These are phyloP conservation scores for Myotis vivesi DNA, from an alignment of 2,797 vertebrate species.

Conservation along the genomic window DNA sequence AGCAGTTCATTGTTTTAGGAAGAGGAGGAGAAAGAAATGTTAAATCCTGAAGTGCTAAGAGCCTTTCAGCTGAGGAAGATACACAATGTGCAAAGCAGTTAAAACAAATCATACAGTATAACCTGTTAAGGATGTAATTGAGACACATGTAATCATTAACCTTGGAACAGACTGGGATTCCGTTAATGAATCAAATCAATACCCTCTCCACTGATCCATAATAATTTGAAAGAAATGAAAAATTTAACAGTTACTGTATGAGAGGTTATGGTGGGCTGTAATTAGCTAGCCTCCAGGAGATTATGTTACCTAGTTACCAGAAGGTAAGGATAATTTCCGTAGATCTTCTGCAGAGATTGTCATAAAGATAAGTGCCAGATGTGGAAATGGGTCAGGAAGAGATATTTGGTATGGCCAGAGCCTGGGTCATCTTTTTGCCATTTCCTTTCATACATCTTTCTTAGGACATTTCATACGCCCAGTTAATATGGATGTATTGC, in stretches of 20 bases:
- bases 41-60: constrained; percentile 81
- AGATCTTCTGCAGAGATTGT: constrained; percentile 92
- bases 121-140: constrained; percentile 94
- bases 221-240: constrained; percentile 99
- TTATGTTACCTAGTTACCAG: constrained; percentile 99
- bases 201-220: constrained; percentile 98
- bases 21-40: constrained; percentile 74
- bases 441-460: constrained; percentile 57
- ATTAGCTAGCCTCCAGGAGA: constrained; percentile 98
- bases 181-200: constrained; percentile 99
- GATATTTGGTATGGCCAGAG: constrained; percentile 78
- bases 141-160: constrained; percentile 98
- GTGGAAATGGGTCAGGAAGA: constrained; percentile 94
- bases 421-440: constrained; percentile 73
- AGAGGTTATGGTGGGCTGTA: constrained; percentile 96
- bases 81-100: constrained; percentile 87
- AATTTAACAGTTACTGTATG: constrained; percentile 96
- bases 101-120: constrained; percentile 91
- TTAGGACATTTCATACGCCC: constrained; percentile 57
- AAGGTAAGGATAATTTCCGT: constrained; percentile 93
- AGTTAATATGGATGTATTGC: constrained; percentile 32
- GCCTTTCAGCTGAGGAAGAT: constrained; percentile 80
- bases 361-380: constrained; percentile 94
- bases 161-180: constrained; percentile 93
- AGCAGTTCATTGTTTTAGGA: constrained; percentile 76